phyloP scores from a whole-genome alignment of 1,140 invertebrate genomes.

The Amyelois transitella region DNA sequence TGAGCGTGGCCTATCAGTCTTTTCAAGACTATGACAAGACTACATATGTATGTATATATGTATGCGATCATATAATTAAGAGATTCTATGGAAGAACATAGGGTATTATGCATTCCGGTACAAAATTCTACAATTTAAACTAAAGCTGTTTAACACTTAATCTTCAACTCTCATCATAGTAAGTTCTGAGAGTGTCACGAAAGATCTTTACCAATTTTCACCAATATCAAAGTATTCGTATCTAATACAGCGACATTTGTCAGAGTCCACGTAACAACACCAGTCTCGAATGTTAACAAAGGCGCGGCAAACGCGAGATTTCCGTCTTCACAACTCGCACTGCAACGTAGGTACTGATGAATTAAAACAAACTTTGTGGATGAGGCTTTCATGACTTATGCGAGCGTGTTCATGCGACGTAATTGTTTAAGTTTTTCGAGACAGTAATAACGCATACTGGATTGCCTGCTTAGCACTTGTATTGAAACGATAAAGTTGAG shows the following conservation, averaged over 20 bases:
- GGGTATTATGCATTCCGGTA: too few relatives aligned
- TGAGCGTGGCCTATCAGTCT: too few relatives aligned
- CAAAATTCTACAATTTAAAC: too few relatives aligned
- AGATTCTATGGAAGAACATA: too few relatives aligned
- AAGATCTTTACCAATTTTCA: background rate
- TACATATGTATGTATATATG: too few relatives aligned
- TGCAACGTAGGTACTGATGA: conserved; percentile 1
- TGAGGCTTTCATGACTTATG: background rate
- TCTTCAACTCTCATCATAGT: too few relatives aligned
- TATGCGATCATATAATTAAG: too few relatives aligned
- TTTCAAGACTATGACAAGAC: too few relatives aligned
- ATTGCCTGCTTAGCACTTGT: background rate
- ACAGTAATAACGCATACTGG: background rate
- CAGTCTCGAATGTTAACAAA: conserved; percentile 39
- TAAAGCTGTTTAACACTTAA: too few relatives aligned
- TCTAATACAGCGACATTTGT: conserved; percentile 9
- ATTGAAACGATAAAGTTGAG: too few relatives aligned
- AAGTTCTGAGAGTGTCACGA: background rate
- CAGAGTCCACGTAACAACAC: conserved; percentile 15
- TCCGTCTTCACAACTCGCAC: conserved; percentile 8
- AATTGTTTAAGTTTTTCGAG: background rate
- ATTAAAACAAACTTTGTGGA: conserved; percentile 1
- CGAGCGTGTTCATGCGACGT: background rate
- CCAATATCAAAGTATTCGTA: background rate
- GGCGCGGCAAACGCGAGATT: conserved; percentile 29